phyloP scores from a whole-genome alignment of 2,888 invertebrate genomes.

The Salticus scenicus region DNA sequence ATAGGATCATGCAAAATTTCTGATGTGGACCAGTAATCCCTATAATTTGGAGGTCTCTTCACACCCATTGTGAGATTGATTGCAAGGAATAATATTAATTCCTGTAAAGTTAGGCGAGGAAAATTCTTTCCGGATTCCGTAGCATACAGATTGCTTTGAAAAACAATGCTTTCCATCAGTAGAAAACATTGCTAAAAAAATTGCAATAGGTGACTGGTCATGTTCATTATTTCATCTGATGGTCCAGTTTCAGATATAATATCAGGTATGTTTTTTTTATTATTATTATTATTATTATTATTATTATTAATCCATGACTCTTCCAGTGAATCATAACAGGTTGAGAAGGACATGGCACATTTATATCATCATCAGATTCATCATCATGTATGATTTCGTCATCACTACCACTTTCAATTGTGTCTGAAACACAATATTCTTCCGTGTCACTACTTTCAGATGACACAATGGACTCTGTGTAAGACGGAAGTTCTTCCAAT shows the following conservation, averaged over 20 bases:
- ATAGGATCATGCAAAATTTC: neutral
- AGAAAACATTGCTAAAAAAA: neutral
- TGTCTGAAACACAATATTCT: too few species aligned
- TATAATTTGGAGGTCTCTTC: neutral
- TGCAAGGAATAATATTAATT: neutral
- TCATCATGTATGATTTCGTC: neutral
- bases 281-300: too few species aligned
- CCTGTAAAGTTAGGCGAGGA: neutral
- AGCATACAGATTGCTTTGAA: too few species aligned
- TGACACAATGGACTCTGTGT: too few species aligned
- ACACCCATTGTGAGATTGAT: neutral
- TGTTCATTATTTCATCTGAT: neutral
- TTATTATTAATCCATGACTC: neutral
- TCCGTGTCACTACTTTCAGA: too few species aligned
- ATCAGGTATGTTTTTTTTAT: neutral
- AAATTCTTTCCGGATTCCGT: neutral
- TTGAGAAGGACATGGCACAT: too few species aligned
- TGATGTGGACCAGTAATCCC: neutral
- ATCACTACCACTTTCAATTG: too few species aligned
- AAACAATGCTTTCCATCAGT: neutral
- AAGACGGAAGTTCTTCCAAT: too few species aligned
- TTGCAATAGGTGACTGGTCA: neutral
- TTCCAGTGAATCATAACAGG: neutral
- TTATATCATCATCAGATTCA: neutral
- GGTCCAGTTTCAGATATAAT: neutral